Conservation (phyloP, 2,888 invertebrate genomes). For the Athalia cordata region DNA sequence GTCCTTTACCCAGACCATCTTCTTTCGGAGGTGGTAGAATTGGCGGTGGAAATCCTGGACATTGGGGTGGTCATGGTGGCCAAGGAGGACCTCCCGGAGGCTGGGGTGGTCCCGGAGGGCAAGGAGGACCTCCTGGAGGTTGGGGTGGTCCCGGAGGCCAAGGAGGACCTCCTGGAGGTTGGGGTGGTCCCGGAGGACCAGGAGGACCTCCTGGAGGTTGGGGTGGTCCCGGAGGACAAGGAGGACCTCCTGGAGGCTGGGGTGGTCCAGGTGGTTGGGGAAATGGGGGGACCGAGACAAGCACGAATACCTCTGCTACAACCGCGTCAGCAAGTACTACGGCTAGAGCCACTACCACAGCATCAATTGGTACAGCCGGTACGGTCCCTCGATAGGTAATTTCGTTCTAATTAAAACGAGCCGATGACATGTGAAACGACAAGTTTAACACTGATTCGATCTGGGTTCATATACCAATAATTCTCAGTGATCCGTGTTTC, state of each 20-base stretch:
- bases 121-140: conserved; percentile 9
- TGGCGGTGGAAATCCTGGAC: neutral
- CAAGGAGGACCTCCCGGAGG: neutral
- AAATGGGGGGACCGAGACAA: neutral
- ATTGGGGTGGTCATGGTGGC: too few species aligned
- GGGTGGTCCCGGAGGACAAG: conserved; percentile 15
- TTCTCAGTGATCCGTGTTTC: neutral
- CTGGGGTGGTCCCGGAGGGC: conserved; percentile 19
- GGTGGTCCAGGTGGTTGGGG: conserved; percentile 5
- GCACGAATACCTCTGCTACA: neutral
- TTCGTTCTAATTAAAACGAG: conserved; percentile 8
- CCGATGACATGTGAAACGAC: neutral
- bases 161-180: conserved; percentile 3
- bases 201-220: conserved; percentile 1
- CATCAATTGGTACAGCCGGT: conserved; percentile 3
- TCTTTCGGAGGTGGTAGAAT: neutral
- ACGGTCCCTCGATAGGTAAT: neutral
- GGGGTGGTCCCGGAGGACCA: too few species aligned
- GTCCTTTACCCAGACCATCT: neutral
- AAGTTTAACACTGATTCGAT: neutral
- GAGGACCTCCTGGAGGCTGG: conserved; percentile 23
- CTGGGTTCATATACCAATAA: neutral
- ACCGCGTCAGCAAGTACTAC: neutral
- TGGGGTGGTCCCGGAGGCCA: conserved; percentile 19
- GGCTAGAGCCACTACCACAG: neutral